Conservation (phyloP, 2,888 invertebrate species). For the Rhaphigaster nebulosa region DNA sequence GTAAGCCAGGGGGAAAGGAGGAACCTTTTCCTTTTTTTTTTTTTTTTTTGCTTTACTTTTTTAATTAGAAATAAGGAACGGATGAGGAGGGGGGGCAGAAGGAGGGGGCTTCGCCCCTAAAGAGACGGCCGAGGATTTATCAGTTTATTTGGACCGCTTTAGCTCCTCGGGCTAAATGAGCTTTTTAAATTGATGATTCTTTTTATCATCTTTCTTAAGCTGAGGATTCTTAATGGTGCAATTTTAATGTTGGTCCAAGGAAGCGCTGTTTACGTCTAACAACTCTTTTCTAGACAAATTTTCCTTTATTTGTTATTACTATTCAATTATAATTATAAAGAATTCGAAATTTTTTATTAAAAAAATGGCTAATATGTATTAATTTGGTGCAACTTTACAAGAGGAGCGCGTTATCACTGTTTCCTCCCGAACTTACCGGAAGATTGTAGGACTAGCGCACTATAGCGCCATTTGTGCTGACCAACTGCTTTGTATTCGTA, state of each 20-base stretch:
- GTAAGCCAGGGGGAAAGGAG: neutral
- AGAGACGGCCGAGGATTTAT: slow-evolving; percentile 53
- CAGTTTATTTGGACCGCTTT: slow-evolving; percentile 56
- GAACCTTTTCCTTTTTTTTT: neutral
- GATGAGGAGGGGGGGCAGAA: neutral
- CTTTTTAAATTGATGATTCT: slow-evolving; percentile 59
- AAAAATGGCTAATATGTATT: no score
- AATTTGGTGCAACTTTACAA: no score
- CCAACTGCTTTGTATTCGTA: no score
- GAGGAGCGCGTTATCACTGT: no score
- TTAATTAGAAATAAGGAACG: slow-evolving; percentile 53
- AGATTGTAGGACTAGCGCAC: no score
- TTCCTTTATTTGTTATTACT: neutral
- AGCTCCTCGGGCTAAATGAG: slow-evolving; percentile 48
- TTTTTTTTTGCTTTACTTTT: slow-evolving; percentile 39
- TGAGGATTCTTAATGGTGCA: slow-evolving; percentile 34
- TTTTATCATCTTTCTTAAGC: slow-evolving; percentile 58
- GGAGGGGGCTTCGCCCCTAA: neutral
- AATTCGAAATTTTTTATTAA: no score
- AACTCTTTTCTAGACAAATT: neutral
- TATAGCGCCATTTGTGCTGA: no score
- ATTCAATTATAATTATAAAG: neutral
- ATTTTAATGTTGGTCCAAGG: slow-evolving; percentile 4
- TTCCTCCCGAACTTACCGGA: no score
- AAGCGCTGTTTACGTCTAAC: slow-evolving; percentile 27